Evolutionary conservation across 2,113 vertebrate genomes (phyloP).

Genomic region (Aphyosemion australe): DNA sequence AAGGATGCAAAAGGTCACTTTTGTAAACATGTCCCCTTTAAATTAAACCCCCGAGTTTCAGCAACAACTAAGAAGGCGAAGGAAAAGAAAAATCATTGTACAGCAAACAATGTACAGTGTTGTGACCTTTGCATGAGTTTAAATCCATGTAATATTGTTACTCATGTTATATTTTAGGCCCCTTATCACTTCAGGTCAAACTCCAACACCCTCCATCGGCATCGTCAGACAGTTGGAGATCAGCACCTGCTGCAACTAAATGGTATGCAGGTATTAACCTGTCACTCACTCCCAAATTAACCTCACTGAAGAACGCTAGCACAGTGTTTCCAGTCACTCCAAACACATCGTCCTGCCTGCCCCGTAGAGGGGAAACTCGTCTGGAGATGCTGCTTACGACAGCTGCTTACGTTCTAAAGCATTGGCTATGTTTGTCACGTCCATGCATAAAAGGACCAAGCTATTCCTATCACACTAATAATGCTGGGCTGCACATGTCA

Average conservation of each 20-base stretch:
- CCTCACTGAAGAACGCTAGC: conserved; percentile 23
- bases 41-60: too few relatives aligned
- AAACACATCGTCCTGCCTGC: conserved; percentile 14
- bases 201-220: conserved; percentile 45
- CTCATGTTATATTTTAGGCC: too few relatives aligned
- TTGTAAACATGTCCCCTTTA: too few relatives aligned
- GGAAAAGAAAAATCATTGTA: too few relatives aligned
- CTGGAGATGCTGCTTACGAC: conserved; percentile 37
- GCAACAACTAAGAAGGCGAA: too few relatives aligned
- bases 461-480: conserved; percentile 68
- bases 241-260: conserved; percentile 60
- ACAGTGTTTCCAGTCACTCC: conserved; percentile 36
- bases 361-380: conserved; percentile 34
- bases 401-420: conserved; percentile 19
- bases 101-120: too few relatives aligned
- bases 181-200: conserved; percentile 52
- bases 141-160: too few relatives aligned
- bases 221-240: conserved; percentile 52
- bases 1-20: too few relatives aligned
- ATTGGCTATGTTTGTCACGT: conserved; percentile 63
- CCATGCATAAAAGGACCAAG: conserved; percentile 52
- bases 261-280: conserved; percentile 50
- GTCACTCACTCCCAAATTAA: conserved; percentile 57
- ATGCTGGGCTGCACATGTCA: conserved; percentile 57
- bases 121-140: too few relatives aligned